A percentile compares a stretch with the other conserved stretches of the same genome.
These are phyloP conservation scores for Himalopsyche phryganea DNA, from an alignment of 1,140 invertebrate species.

Conservation along the genomic window DNA sequence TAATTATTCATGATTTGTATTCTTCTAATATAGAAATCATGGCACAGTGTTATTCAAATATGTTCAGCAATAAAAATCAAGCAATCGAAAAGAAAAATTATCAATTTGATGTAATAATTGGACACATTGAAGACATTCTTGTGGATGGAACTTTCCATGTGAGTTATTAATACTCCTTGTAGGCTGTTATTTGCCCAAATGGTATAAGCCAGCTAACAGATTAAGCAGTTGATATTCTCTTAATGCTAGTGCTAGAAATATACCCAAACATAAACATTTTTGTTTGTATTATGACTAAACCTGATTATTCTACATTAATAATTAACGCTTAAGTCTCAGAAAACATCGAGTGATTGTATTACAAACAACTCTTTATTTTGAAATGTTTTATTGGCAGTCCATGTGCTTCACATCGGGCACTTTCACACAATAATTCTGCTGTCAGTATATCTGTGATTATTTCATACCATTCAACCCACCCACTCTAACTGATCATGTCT, in stretches of 20 bases:
- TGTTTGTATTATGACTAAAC: not conserved
- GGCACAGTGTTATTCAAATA: slow-evolving; percentile 33
- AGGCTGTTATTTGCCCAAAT: not conserved
- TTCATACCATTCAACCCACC: no score
- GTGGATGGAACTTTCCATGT: slow-evolving; percentile 52
- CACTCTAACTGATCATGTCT: no score
- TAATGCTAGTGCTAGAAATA: no score
- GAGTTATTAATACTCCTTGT: slow-evolving; percentile 2
- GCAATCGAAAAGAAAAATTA: not conserved
- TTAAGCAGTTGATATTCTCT: no score
- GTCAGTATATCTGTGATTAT: no score
- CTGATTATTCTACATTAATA: not conserved
- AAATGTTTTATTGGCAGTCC: no score
- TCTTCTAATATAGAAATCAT: not conserved
- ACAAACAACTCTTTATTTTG: no score
- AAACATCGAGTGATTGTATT: no score
- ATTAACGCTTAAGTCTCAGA: not conserved
- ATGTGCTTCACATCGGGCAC: no score
- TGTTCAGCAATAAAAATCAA: not conserved
- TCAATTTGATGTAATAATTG: slow-evolving; percentile 61
- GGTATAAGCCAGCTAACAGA: no score
- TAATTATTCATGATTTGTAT: no score
- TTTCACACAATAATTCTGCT: no score
- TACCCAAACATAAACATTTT: not conserved
- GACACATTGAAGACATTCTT: slow-evolving; percentile 69